Conservation (phyloP, 2,113 vertebrate genomes). For the Cryptomyrus ogoouensis region DNA sequence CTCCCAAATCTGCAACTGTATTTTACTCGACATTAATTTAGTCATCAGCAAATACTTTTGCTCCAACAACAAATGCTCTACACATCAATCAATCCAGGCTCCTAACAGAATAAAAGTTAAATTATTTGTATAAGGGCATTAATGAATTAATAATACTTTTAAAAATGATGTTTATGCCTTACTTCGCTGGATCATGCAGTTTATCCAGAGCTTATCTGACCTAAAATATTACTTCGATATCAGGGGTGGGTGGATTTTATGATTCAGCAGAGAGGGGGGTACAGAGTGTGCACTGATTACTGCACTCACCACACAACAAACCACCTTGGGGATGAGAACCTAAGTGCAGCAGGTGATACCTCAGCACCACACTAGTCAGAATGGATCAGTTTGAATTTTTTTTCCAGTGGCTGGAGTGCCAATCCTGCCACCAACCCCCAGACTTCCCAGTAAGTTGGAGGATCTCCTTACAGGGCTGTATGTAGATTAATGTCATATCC, state of each 20-base stretch:
- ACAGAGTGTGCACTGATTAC: too few species aligned
- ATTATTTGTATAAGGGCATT: background rate
- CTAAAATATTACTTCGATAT: constrained; percentile 24
- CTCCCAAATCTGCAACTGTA: background rate
- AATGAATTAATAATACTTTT: background rate
- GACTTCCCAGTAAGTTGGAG: too few species aligned
- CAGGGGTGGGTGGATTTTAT: constrained; percentile 26
- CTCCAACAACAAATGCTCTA: background rate
- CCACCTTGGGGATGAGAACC: too few species aligned
- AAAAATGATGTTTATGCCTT: background rate
- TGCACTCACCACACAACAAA: too few species aligned
- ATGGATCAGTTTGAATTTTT: too few species aligned
- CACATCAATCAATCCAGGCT: background rate
- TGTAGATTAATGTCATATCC: too few species aligned
- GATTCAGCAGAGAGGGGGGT: constrained; percentile 14
- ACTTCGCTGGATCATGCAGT: background rate
- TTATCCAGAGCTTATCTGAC: constrained; percentile 21
- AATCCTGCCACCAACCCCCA: too few species aligned
- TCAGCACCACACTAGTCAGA: too few species aligned
- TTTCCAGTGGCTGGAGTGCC: too few species aligned
- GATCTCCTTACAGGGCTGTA: too few species aligned
- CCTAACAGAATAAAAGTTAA: background rate
- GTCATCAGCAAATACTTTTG: background rate
- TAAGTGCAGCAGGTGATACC: too few species aligned
- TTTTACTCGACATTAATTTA: background rate